Conservation (phyloP, 2,113 vertebrate species). For the Saccopteryx leptura region DNA sequence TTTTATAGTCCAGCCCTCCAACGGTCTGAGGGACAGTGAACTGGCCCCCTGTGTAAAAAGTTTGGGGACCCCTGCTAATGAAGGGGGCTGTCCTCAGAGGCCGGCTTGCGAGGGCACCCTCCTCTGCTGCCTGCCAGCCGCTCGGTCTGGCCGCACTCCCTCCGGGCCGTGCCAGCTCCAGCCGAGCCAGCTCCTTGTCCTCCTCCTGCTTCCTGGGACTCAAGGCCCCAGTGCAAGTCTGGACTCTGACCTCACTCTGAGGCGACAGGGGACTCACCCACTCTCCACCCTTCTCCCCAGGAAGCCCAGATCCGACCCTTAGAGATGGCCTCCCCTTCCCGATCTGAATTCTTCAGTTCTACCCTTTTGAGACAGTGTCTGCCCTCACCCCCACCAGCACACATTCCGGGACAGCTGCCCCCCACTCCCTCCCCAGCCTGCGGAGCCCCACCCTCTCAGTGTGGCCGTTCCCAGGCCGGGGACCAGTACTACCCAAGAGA, state of each 20-base stretch:
- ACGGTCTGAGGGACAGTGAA: no score
- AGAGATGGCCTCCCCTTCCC: not conserved
- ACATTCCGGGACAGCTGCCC: not conserved
- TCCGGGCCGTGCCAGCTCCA: not conserved
- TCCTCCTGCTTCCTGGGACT: constrained; percentile 17
- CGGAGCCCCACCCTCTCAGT: not conserved
- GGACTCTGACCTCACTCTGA: not conserved
- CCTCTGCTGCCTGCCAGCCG: not conserved
- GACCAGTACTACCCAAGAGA: not conserved
- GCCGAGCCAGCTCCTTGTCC: not conserved
- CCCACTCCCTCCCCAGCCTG: not conserved
- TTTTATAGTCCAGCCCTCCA: no score
- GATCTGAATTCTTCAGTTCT: not conserved
- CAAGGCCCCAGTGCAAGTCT: not conserved
- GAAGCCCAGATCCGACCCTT: constrained; percentile 26
- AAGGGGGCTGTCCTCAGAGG: not conserved
- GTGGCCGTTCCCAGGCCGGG: not conserved
- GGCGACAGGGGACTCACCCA: not conserved
- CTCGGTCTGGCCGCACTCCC: not conserved
- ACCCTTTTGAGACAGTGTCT: not conserved
- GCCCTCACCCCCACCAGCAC: not conserved
- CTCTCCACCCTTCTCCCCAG: not conserved
- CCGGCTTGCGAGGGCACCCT: not conserved
- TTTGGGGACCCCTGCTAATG: no score
- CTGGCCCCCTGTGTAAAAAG: no score